Conservation (phyloP, 2,113 vertebrate genomes). For the Seriola rivoliana region DNA sequence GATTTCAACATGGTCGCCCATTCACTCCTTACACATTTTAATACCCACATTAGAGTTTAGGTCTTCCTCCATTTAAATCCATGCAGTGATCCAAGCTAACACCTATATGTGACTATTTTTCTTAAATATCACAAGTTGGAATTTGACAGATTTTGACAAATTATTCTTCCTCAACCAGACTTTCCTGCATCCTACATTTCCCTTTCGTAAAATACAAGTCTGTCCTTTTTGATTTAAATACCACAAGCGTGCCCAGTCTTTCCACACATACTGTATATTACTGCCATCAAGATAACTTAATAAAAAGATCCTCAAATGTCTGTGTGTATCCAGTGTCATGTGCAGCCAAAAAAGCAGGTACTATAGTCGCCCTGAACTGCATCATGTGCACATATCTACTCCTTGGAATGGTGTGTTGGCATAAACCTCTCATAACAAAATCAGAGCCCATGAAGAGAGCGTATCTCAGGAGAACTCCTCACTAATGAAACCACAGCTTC, state of each 20-base stretch:
- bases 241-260: no score
- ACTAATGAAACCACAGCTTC: constrained; percentile 1
- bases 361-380: neutral
- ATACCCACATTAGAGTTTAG: no score
- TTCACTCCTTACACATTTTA: neutral
- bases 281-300: no score
- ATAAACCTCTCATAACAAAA: constrained; percentile 7
- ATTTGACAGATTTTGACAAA: neutral
- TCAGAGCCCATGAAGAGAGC: neutral
- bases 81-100: neutral
- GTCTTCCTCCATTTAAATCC: no score
- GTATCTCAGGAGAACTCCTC: neutral
- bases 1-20: neutral
- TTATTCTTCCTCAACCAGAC: no score
- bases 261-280: no score
- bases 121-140: neutral
- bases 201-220: neutral
- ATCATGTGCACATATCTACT: neutral
- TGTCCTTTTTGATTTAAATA: no score
- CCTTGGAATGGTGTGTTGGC: neutral
- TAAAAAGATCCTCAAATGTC: neutral
- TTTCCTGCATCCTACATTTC: neutral
- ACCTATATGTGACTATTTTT: neutral
- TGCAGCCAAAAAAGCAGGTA: neutral
- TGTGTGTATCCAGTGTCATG: neutral